Percentiles rank a stretch among this genome's conserved stretches.
Conservation (phyloP, 2,888 invertebrate genomes). For the Cynaeus angustus region DNA sequence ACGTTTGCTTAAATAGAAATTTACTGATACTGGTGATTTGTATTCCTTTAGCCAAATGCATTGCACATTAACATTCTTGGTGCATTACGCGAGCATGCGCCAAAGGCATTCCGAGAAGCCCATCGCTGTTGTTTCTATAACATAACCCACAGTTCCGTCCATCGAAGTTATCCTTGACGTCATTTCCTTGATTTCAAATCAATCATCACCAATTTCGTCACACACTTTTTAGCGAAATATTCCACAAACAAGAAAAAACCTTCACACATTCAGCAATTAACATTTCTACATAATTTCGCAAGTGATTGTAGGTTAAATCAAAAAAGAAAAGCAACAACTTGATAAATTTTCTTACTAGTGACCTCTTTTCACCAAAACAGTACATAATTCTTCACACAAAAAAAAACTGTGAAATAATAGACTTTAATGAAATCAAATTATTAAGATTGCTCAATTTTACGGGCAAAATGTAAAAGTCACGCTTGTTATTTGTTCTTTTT, state of each 20-base stretch:
- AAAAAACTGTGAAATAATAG: no score
- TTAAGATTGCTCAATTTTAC: no score
- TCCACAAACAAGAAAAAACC: neutral
- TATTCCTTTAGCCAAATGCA: slow-evolving; percentile 23
- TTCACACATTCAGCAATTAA: slow-evolving; percentile 10
- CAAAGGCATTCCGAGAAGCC: slow-evolving; percentile 13
- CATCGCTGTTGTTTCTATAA: slow-evolving; percentile 2
- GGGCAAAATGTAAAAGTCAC: no score
- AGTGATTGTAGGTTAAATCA: slow-evolving; percentile 23
- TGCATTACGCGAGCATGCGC: slow-evolving; percentile 3
- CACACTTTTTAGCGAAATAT: slow-evolving; percentile 6
- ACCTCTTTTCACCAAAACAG: no score
- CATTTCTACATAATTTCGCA: slow-evolving; percentile 19
- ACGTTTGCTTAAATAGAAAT: slow-evolving; percentile 23
- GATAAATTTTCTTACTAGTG: no score
- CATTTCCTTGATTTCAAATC: slow-evolving; percentile 5
- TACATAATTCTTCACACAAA: no score
- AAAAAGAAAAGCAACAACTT: neutral
- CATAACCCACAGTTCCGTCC: neutral
- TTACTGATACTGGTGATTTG: slow-evolving; percentile 24
- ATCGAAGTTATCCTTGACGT: neutral
- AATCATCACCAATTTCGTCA: neutral
- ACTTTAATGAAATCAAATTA: no score
- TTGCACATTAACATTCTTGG: slow-evolving; percentile 28
- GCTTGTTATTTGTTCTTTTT: no score